Evolutionary conservation across 2,113 vertebrate species (phyloP).

Genomic region (Plecturocebus donacophilus): DNA sequence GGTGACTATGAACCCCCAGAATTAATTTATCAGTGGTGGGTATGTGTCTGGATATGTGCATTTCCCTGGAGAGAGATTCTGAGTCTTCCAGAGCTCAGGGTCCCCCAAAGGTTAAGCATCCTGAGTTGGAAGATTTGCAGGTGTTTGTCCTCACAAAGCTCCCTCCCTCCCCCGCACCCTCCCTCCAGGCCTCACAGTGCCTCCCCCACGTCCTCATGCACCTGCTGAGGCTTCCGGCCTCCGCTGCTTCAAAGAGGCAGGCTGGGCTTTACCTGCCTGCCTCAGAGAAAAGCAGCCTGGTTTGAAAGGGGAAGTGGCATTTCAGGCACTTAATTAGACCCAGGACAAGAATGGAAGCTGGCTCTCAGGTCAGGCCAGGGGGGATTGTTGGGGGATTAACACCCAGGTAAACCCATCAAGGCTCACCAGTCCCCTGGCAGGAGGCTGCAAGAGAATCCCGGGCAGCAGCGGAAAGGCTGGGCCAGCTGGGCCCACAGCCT

Average conservation of each 20-base stretch:
- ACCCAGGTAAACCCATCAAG: slow-evolving; percentile 86
- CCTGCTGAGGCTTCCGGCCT: slow-evolving; percentile 60
- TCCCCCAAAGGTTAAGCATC: not conserved
- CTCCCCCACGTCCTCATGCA: not conserved
- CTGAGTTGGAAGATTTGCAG: slow-evolving; percentile 6
- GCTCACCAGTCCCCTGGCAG: slow-evolving; percentile 71
- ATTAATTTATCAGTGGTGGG: accelerated
- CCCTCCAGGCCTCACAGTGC: not conserved
- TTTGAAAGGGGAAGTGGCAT: slow-evolving; percentile 83
- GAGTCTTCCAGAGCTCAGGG: not conserved
- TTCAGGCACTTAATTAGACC: slow-evolving; percentile 87
- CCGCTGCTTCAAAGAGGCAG: slow-evolving; percentile 66
- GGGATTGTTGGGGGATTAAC: slow-evolving; percentile 87
- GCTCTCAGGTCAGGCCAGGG: slow-evolving; percentile 74
- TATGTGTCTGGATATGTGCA: accelerated
- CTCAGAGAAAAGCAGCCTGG: slow-evolving; percentile 62
- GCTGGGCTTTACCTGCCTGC: slow-evolving; percentile 78
- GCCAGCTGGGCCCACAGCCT: not conserved
- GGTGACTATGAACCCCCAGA: not conserved
- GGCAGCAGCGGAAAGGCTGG: slow-evolving; percentile 43
- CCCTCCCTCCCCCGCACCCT: not conserved
- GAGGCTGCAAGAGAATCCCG: slow-evolving; percentile 68
- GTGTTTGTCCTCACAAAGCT: not conserved
- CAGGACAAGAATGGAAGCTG: slow-evolving; percentile 86
- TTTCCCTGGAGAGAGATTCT: not conserved